Conservation (phyloP, 2,888 invertebrate genomes). For the Tridacna crocea region DNA sequence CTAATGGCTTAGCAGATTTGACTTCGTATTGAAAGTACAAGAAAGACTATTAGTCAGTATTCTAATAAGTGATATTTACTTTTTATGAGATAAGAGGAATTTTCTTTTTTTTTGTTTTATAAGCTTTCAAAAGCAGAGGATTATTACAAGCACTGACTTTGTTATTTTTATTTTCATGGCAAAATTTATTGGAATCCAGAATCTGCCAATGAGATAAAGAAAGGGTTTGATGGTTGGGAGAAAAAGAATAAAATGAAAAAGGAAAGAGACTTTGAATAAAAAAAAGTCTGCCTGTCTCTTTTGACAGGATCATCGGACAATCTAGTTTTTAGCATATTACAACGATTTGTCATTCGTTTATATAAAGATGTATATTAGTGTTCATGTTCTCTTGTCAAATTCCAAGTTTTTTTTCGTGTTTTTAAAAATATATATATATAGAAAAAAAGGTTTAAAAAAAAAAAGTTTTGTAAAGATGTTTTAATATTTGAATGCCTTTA, state of each 20-base stretch:
- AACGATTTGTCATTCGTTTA: constrained; percentile 73
- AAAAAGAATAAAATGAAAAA: not conserved
- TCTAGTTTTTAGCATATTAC: constrained; percentile 77
- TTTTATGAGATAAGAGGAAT: too few relatives aligned
- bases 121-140: too few relatives aligned
- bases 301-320: constrained; percentile 70
- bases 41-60: too few relatives aligned
- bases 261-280: constrained; percentile 13
- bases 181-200: too few relatives aligned
- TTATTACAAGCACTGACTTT: too few relatives aligned
- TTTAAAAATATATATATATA: constrained; percentile 65
- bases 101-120: too few relatives aligned
- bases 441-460: constrained; percentile 45
- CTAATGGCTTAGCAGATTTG: not conserved
- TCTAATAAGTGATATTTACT: too few relatives aligned
- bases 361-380: constrained; percentile 68
- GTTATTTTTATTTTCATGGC: too few relatives aligned
- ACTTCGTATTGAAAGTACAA: too few relatives aligned
- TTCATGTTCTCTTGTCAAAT: constrained; percentile 75
- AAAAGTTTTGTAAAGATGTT: constrained; percentile 68
- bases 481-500: constrained; percentile 74
- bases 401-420: constrained; percentile 74
- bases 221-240: not conserved
- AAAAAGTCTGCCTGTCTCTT: constrained; percentile 49
- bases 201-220: not conserved